These are phyloP conservation scores for Peromyscus maniculatus DNA, from an alignment of 2,113 vertebrate genomes.

Conservation along the genomic window DNA sequence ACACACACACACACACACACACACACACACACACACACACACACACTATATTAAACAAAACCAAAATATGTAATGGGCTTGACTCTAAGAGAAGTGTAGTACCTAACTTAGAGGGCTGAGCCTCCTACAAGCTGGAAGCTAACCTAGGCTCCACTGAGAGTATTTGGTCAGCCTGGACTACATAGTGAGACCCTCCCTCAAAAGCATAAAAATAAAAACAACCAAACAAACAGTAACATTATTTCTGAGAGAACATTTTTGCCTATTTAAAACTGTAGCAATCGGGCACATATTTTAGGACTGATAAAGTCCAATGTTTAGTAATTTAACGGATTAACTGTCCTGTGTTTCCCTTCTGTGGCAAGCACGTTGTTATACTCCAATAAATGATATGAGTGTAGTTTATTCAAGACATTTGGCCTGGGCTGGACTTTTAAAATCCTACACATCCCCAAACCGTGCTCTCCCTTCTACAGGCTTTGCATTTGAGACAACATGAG, in stretches of 20 bases:
- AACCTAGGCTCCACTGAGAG: not conserved
- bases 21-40: not conserved
- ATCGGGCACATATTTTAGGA: not conserved
- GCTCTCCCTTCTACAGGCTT: not conserved
- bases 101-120: not conserved
- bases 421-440: not conserved
- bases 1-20: not conserved
- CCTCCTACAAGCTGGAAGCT: not conserved
- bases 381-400: not conserved
- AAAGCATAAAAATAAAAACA: not conserved
- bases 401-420: constrained; percentile 14
- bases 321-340: not conserved
- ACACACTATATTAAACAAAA: not conserved
- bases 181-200: not conserved
- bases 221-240: not conserved
- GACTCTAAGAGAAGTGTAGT: constrained; percentile 2
- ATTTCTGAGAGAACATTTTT: constrained; percentile 39
- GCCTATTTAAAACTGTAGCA: not conserved
- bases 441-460: constrained; percentile 26
- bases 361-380: not conserved
- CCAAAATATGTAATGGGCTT: not conserved
- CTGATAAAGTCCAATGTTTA: not conserved
- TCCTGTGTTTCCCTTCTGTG: not conserved
- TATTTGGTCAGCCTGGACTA: not conserved
- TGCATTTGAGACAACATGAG: constrained; percentile 63